A percentile compares a stretch with the other conserved stretches of the same genome.
phyloP scores from a whole-genome alignment of 2,113 vertebrate species.

The Machaerirhynchus nigripectus region DNA sequence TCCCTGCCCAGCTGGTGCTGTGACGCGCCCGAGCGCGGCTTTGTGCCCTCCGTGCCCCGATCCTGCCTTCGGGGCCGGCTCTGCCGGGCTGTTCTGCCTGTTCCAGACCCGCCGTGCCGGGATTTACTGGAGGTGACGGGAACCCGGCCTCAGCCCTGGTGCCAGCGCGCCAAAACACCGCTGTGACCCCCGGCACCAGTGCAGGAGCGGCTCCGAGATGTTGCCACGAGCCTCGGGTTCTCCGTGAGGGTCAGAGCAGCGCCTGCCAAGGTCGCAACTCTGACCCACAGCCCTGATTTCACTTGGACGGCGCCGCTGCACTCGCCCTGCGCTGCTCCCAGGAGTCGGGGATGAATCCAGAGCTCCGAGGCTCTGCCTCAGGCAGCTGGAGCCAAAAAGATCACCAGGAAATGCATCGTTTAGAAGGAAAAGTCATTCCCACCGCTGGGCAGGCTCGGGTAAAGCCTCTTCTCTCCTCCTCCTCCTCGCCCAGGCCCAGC shows the following conservation, averaged over 20 bases:
- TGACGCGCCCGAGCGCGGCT: fast-evolving
- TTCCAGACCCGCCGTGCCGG: fast-evolving
- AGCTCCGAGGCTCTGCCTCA: background rate
- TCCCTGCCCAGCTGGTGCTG: fast-evolving
- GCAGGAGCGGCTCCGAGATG: fast-evolving
- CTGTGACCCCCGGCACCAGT: fast-evolving
- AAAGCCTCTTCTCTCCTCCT: background rate
- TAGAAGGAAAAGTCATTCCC: background rate
- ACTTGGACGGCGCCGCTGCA: fast-evolving
- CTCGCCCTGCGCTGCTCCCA: fast-evolving
- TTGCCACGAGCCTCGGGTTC: background rate
- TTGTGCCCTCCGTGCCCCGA: background rate
- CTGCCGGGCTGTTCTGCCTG: background rate
- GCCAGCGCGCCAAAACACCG: fast-evolving
- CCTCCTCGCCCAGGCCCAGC: background rate
- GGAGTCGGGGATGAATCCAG: background rate
- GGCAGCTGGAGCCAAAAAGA: background rate
- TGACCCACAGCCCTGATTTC: background rate
- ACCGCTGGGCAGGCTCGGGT: background rate
- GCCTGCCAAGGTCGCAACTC: background rate
- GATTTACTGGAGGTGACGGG: fast-evolving
- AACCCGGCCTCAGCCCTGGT: fast-evolving
- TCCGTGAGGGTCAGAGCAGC: fast-evolving
- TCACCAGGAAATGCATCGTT: background rate
- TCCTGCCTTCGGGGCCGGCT: background rate